Percentiles rank a stretch among this genome's conserved stretches.
These are phyloP conservation scores for Oscheius myriophilus DNA, from an alignment of 2,888 invertebrate genomes.

Conservation along the genomic window DNA sequence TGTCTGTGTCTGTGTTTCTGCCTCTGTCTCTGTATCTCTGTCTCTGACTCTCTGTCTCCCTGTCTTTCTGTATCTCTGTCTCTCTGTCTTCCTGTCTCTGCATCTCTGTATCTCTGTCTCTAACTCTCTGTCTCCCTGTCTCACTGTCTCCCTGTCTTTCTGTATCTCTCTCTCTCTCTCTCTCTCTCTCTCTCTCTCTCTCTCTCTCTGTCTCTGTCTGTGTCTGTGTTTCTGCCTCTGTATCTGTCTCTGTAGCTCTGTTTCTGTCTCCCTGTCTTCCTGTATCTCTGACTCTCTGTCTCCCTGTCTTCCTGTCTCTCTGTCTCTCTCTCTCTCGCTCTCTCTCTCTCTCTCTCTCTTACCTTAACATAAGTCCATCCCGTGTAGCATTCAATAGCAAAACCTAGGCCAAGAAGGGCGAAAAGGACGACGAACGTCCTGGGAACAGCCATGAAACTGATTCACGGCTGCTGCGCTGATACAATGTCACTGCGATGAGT, in stretches of 20 bases:
- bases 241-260: not conserved
- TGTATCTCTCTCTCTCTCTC: not conserved
- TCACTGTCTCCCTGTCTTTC: too few relatives aligned
- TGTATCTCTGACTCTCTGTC: not conserved
- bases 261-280: not conserved
- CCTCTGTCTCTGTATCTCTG: not conserved
- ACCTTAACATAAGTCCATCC: slow-evolving; percentile 19
- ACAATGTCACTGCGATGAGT: too few relatives aligned
- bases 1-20: too few relatives aligned
- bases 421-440: slow-evolving; percentile 5
- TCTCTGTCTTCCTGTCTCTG: not conserved
- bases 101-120: not conserved
- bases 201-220: not conserved
- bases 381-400: slow-evolving; percentile 7
- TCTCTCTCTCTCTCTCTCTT: not conserved
- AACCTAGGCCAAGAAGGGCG: not conserved
- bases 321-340: not conserved
- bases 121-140: not conserved
- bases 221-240: not conserved
- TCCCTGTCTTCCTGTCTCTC: not conserved
- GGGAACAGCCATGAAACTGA: not conserved
- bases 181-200: not conserved
- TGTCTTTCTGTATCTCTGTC: not conserved
- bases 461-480: too few relatives aligned
- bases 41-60: not conserved